Base-by-base conservation (phyloP, 2,797 vertebrate species). In the Limosa lapponica region DNA sequence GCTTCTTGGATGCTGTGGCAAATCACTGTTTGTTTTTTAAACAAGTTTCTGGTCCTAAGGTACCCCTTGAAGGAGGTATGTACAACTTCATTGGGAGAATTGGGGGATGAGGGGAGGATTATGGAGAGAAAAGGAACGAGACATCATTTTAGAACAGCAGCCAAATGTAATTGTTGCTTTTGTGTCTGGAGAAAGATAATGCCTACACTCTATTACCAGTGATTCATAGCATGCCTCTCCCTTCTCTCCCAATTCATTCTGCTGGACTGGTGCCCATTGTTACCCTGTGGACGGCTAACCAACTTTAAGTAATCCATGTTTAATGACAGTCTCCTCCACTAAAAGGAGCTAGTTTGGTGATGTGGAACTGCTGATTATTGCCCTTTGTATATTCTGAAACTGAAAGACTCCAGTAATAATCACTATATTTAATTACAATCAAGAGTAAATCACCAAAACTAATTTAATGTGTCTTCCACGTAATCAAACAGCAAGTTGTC, bases 111-210 rank as follows among this genome's bases (percentile, higher is more conserved):
- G 28, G 10, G 5, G 7, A 24, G 23, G 8, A 14, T n/a, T 73
- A 22, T 22, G 51, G 57, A 71, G 54, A 73, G 59, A 64, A 69
- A 52, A 69, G 78, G 48, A 91, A 70, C 0, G 0, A 82, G 79
- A 77, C 64, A 86, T 87, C 80, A 41, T 82, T 94, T 94, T 83
- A 87, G 74, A 94, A 62, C 49, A 85, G 65, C 65, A 89, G 84
- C 73, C 91, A 93, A 46, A 85, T 87, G 48, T 93, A 94, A 96
- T 96, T 95, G 86, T 66, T 95, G 88, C 86, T 93, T 81, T 91
- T 93, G 82, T 88, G 82, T 90, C 89, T 93, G 93, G 87, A 87
- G 66, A 71, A 87, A 82, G 91, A 94, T 90, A 95, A 93, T 96
- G 95, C 82, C 85, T 54, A 20, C 37, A 18, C 73, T 80, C 61